These are phyloP conservation scores for Sylvicola cinctus DNA, from an alignment of 2,888 invertebrate species.

Conservation along the genomic window DNA sequence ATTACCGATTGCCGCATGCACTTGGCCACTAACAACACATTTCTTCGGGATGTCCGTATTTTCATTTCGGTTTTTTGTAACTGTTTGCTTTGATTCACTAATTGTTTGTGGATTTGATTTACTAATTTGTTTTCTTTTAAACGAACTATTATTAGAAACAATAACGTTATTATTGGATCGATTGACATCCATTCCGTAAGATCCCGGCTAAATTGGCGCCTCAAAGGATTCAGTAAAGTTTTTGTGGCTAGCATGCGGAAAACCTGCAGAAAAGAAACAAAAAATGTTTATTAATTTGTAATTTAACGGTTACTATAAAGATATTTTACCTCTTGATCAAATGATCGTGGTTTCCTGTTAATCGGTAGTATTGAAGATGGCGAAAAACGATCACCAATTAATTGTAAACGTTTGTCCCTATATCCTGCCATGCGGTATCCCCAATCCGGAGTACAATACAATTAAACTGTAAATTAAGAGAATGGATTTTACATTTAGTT, in stretches of 20 bases:
- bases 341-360: slow-evolving; percentile 8
- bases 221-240: slow-evolving; percentile 8
- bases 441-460: slow-evolving; percentile 1
- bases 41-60: neutral
- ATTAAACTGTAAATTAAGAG: slow-evolving; percentile 1
- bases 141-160: slow-evolving; percentile 1
- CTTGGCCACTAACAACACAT: too few species aligned
- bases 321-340: slow-evolving; percentile 8
- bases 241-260: slow-evolving; percentile 11
- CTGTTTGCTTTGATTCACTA: neutral
- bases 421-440: slow-evolving; percentile 11
- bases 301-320: neutral
- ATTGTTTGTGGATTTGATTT: neutral
- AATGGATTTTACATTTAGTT: too few species aligned
- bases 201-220: slow-evolving; percentile 24
- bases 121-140: neutral
- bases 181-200: slow-evolving; percentile 25
- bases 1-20: too few species aligned
- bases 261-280: slow-evolving; percentile 7
- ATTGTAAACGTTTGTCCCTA: slow-evolving; percentile 10
- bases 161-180: slow-evolving; percentile 10
- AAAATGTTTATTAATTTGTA: neutral
- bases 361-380: slow-evolving; percentile 10
- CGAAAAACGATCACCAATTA: slow-evolving; percentile 9
- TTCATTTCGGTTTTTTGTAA: neutral